Conservation (phyloP, 35 echinoderm and acorn worm genomes). For the Chiridota heheva region DNA sequence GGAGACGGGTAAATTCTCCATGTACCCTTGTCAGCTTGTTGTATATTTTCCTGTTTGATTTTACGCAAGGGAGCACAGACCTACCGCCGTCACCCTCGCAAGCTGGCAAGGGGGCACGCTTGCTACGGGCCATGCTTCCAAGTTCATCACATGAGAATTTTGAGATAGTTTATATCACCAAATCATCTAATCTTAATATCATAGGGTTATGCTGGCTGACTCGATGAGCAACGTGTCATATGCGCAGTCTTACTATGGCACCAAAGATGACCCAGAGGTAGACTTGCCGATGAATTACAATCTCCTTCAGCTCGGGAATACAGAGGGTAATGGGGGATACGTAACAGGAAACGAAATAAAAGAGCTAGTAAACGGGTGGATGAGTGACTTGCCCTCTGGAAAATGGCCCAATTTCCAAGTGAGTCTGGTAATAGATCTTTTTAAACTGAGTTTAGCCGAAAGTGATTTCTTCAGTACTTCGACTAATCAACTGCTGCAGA, state of each 20-base stretch:
- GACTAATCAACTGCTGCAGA: too few species aligned
- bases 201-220: slow-evolving; percentile 80
- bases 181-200: too few species aligned
- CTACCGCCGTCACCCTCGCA: too few species aligned
- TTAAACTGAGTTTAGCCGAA: neutral
- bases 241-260: slow-evolving; percentile 53
- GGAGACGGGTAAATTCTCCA: too few species aligned
- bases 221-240: slow-evolving; percentile 54
- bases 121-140: too few species aligned
- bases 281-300: slow-evolving; percentile 84
- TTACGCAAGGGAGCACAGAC: too few species aligned
- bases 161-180: too few species aligned
- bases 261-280: slow-evolving; percentile 49
- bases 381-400: slow-evolving; percentile 36
- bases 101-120: too few species aligned
- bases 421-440: neutral
- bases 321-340: slow-evolving; percentile 16
- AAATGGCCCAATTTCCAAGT: slow-evolving; percentile 89
- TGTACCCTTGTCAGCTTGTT: too few species aligned
- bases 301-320: slow-evolving; percentile 60
- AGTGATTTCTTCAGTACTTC: too few species aligned
- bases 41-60: too few species aligned
- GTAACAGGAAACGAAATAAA: slow-evolving; percentile 61
- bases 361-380: slow-evolving; percentile 43
- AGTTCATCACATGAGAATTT: too few species aligned